These are phyloP conservation scores for Speoplatyrhinus poulsoni DNA, from an alignment of 2,113 vertebrate species.

Conservation along the genomic window DNA sequence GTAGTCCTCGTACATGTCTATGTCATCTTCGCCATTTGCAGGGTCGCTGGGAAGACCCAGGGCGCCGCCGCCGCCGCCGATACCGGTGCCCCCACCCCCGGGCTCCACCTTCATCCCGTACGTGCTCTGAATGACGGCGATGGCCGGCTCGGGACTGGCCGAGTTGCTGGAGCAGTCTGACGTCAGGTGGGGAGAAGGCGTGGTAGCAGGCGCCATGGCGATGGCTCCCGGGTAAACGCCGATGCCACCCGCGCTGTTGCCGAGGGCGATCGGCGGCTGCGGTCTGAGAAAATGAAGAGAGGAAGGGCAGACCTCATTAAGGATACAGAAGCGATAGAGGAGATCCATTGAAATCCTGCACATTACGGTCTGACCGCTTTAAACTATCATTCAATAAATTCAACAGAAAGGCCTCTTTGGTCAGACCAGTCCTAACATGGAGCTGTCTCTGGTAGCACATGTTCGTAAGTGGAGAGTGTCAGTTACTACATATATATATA, in stretches of 20 bases:
- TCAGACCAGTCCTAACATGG: constrained; percentile 34
- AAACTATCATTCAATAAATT: constrained; percentile 14
- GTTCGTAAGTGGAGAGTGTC: neutral
- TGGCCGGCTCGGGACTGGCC: constrained; percentile 92
- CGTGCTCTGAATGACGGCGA: constrained; percentile 96
- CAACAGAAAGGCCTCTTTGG: constrained; percentile 7
- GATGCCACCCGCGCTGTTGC: constrained; percentile 86
- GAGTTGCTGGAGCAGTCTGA: constrained; percentile 98
- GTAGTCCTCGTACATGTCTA: constrained; percentile 98
- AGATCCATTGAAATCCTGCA: constrained; percentile 9
- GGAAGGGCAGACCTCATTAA: neutral
- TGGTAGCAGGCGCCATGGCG: constrained; percentile 86
- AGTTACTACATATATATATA: too few species aligned
- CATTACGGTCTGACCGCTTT: constrained; percentile 12
- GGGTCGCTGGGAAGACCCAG: constrained; percentile 82
- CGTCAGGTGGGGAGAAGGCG: constrained; percentile 93
- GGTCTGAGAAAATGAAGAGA: constrained; percentile 74
- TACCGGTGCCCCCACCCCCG: constrained; percentile 27
- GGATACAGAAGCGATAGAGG: neutral
- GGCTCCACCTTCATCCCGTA: constrained; percentile 89
- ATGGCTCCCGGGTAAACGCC: constrained; percentile 95
- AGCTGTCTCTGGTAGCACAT: constrained; percentile 32
- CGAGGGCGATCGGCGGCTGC: constrained; percentile 93
- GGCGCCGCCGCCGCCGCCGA: constrained; percentile 69
- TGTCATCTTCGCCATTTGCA: constrained; percentile 91